Evolutionary conservation across 2,888 invertebrate species (phyloP), one percentile per base, ranked within the genome.

Genomic region (Proisotoma minuta): DNA sequence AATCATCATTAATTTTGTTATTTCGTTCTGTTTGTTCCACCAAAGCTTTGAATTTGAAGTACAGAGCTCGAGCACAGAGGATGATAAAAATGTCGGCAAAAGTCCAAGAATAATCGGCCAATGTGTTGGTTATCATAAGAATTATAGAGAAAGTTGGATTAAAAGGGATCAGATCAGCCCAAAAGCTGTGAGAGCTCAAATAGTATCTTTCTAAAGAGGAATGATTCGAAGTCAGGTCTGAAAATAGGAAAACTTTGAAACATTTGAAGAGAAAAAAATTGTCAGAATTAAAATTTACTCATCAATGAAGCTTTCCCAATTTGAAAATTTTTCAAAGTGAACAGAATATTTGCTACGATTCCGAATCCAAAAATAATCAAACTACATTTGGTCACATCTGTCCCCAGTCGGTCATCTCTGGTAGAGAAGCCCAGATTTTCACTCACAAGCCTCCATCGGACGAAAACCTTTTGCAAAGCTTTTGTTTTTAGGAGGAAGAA

Each of bases 31-130:
- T 61, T 24, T 66, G 53, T 28, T 56, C 50, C 2, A 63, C 60
- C n/a, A 69, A 40, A 48, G 49, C 60, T 59, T 69, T 63, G 24
- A 71, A 71, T 52, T 68, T 68, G 54, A 53, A 62, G 29, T 71
- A 71, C 47, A 71, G 39, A 10, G 66, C 62, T 22, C 66, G 28
- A 8, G 71, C 66, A 18, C 63, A 52, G 8, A 60, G 29, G 3
- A 71, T 63, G 22, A 69, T 65, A 15, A 66, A 29, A 10, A 67
- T 29, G 24, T 71, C 71, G 0, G 59, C 59, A 58, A 47, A 71
- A 29, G 63, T 63, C 61, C 57, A 67, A 1, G 64, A 59, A 34
- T 58, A 49, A 4, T 34, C 28, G 3, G 67, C 62, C 1, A 69
- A 26, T 10, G 59, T 60, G 53, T 62, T 47, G 10, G 48, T 47